A percentile compares a stretch with the other conserved stretches of the same genome.
Conservation (phyloP, 2,797 vertebrate genomes). For the Chelidonichthys spinosus region DNA sequence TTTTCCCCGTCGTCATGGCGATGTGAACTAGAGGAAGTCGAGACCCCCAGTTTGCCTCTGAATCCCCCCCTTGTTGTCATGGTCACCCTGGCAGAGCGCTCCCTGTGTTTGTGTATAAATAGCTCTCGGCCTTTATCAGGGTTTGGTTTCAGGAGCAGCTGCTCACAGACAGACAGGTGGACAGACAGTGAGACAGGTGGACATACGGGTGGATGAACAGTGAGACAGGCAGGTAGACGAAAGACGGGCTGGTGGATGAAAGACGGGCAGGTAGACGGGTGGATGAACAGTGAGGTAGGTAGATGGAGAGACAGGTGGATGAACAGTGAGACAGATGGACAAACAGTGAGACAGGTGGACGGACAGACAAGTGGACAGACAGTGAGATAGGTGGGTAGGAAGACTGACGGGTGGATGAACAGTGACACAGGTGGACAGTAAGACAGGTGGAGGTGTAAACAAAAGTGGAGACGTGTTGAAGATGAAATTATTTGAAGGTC, state of each 20-base stretch:
- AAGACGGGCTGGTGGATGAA: neutral
- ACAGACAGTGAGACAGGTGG: neutral
- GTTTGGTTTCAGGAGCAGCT: slow-evolving; percentile 73
- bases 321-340: too few relatives aligned
- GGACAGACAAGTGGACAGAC: too few relatives aligned
- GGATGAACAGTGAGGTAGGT: too few relatives aligned
- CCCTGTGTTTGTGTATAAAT: slow-evolving; percentile 56
- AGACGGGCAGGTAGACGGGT: neutral
- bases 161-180: slow-evolving; percentile 24
- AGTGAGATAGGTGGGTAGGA: too few relatives aligned
- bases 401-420: too few relatives aligned
- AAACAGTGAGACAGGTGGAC: neutral
- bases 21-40: slow-evolving; percentile 41
- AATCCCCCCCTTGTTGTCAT: slow-evolving; percentile 46
- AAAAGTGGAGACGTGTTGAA: too few relatives aligned
- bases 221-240: neutral
- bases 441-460: too few relatives aligned
- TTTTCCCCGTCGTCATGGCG: slow-evolving; percentile 34
- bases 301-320: too few relatives aligned
- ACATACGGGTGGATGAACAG: neutral
- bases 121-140: slow-evolving; percentile 37
- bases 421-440: too few relatives aligned
- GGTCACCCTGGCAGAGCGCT: slow-evolving; percentile 48
- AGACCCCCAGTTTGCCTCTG: slow-evolving; percentile 41
- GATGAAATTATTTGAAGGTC: too few relatives aligned